phyloP scores from a whole-genome alignment of 2,888 invertebrate genomes.

The Mimumesa dahlbomi region DNA sequence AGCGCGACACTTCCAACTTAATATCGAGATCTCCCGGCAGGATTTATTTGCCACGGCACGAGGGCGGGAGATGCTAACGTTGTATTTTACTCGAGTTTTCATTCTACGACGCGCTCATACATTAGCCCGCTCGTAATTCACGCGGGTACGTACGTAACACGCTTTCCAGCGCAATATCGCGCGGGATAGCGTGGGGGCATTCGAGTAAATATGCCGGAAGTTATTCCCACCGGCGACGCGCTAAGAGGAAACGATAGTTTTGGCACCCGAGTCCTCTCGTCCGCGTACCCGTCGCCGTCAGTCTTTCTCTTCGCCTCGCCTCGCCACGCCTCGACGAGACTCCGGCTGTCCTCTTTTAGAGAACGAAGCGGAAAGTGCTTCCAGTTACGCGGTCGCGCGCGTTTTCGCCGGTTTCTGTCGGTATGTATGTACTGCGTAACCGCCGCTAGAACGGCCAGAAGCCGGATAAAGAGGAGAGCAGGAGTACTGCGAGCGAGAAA shows the following conservation, averaged over 20 bases:
- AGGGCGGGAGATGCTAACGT: slow-evolving; percentile 12
- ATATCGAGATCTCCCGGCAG: slow-evolving; percentile 36
- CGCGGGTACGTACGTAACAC: slow-evolving; percentile 16
- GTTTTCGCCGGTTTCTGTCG: slow-evolving; percentile 22
- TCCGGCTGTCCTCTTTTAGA: background rate
- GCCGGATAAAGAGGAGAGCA: slow-evolving; percentile 19
- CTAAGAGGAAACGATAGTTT: slow-evolving; percentile 55
- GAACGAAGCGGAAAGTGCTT: slow-evolving; percentile 37
- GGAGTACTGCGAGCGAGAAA: slow-evolving; percentile 23
- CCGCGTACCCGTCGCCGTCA: background rate
- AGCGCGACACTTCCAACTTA: slow-evolving; percentile 27
- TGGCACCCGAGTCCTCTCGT: slow-evolving; percentile 14
- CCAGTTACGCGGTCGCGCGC: slow-evolving; percentile 34
- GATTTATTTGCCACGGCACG: slow-evolving; percentile 27
- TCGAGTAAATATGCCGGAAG: slow-evolving; percentile 57
- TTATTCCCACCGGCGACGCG: slow-evolving; percentile 50
- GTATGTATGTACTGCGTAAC: slow-evolving; percentile 22
- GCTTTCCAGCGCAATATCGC: slow-evolving; percentile 42
- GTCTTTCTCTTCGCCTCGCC: slow-evolving; percentile 1
- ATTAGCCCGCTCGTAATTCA: slow-evolving; percentile 51
- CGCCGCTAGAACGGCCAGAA: slow-evolving; percentile 47
- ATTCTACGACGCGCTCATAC: slow-evolving; percentile 38
- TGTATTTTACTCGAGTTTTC: slow-evolving; percentile 49
- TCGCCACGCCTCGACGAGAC: background rate
- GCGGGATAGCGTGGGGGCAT: slow-evolving; percentile 29